phyloP scores from a whole-genome alignment of 2,888 invertebrate species.

The Deilephila elpenor region DNA sequence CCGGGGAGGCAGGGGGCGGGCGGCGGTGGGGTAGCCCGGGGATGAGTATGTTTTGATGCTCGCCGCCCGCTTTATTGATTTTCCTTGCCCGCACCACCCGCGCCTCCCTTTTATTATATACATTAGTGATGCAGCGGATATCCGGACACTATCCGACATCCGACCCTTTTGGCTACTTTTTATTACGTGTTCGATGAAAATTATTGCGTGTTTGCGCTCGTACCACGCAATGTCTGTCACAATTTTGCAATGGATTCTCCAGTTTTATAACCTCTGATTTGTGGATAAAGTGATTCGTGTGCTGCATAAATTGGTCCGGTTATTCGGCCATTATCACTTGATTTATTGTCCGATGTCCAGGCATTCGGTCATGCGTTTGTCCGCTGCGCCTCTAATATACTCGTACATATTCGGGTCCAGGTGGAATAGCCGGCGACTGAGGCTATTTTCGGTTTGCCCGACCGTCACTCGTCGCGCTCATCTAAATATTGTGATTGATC shows the following conservation, averaged over 20 bases:
- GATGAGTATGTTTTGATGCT: slow-evolving; percentile 81
- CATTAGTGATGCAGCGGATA: slow-evolving; percentile 49
- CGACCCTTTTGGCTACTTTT: slow-evolving; percentile 27
- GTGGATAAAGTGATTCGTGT: neutral
- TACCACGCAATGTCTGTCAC: slow-evolving; percentile 38
- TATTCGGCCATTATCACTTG: slow-evolving; percentile 7
- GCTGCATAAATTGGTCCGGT: slow-evolving; percentile 4
- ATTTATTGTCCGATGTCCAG: slow-evolving; percentile 38
- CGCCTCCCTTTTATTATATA: slow-evolving; percentile 75
- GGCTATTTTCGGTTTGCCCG: slow-evolving; percentile 78
- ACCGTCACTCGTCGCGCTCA: slow-evolving; percentile 54
- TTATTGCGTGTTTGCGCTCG: slow-evolving; percentile 27
- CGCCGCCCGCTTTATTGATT: slow-evolving; percentile 82
- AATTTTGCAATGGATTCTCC: neutral
- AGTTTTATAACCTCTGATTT: neutral
- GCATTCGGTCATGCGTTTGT: slow-evolving; percentile 31
- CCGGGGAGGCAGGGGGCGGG: slow-evolving; percentile 51
- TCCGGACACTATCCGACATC: slow-evolving; percentile 32
- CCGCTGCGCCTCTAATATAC: slow-evolving; percentile 36
- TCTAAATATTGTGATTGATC: slow-evolving; percentile 74
- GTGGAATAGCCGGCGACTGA: slow-evolving; percentile 62
- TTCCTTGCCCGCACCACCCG: slow-evolving; percentile 68
- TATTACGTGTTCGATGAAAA: slow-evolving; percentile 8
- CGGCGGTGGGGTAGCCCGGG: slow-evolving; percentile 51
- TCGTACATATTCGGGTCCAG: slow-evolving; percentile 34